These are phyloP conservation scores for Chelon auratus DNA, from an alignment of 2,797 vertebrate species.

Conservation along the genomic window DNA sequence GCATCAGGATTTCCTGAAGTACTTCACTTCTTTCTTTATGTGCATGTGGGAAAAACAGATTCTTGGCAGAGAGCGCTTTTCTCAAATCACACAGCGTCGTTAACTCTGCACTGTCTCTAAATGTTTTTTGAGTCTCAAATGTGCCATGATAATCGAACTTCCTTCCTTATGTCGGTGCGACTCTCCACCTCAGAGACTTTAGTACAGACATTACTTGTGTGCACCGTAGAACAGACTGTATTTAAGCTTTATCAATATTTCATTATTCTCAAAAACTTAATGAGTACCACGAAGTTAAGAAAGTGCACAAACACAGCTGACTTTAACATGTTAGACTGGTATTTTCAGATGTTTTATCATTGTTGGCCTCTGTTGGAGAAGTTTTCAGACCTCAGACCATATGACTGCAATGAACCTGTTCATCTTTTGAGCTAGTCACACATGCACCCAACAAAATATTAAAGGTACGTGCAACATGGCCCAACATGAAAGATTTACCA, in stretches of 20 bases:
- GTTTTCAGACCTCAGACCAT: background rate
- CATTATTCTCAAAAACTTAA: slow-evolving; percentile 2
- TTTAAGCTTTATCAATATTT: slow-evolving; percentile 25
- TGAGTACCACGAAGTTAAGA: slow-evolving; percentile 43
- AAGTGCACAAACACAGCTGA: background rate
- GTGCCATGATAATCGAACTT: slow-evolving; percentile 18
- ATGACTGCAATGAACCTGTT: background rate
- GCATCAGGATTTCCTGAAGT: slow-evolving; percentile 66
- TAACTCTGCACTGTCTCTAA: slow-evolving; percentile 18
- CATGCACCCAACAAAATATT: background rate
- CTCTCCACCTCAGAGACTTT: slow-evolving; percentile 5
- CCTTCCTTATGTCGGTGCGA: background rate
- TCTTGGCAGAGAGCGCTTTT: slow-evolving; percentile 44
- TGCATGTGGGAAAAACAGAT: slow-evolving; percentile 61
- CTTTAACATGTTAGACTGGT: slow-evolving; percentile 9
- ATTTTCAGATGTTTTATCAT: background rate
- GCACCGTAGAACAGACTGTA: background rate
- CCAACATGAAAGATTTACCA: no score
- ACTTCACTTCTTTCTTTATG: slow-evolving; percentile 43
- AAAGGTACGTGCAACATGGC: no score
- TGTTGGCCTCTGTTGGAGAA: background rate
- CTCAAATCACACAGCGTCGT: slow-evolving; percentile 29
- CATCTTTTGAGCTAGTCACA: background rate
- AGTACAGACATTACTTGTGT: slow-evolving; percentile 6
- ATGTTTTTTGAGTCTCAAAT: slow-evolving; percentile 35